Evolutionary conservation across 1,140 invertebrate species (phyloP), one percentile per base, ranked within the genome.

Genomic region (Drosophila serrata): DNA sequence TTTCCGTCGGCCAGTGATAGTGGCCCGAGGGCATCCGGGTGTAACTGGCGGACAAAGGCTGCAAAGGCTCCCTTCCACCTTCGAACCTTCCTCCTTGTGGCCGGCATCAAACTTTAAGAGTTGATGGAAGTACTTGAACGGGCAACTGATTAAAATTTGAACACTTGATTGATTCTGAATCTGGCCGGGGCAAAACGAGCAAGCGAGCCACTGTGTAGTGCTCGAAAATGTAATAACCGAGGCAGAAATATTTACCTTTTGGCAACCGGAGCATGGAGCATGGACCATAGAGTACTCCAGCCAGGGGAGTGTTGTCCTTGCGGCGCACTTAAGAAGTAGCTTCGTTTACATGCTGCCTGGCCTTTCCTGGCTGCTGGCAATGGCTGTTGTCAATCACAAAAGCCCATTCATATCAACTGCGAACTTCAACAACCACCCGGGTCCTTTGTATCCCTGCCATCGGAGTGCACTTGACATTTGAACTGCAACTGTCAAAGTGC

Each of bases 241-340:
- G 74, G 85, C 67, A 81, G 84, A 88, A 90, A 84, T 84, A 84
- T 87, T 88, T 87, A 84, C 84, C 84, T 82, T 84, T 80, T 86
- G 82, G 61, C 45, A 86, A 86, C 82, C 82, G 64, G 82, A 85
- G 58, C 75, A 51, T 60, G 22, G 48, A 35, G 48, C 46, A 3
- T 56, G 49, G 79, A 60, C 35, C 56, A 37, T 53, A 46, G 46
- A 68, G 82, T 69, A 70, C 78, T 81, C 49, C 61, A 77, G 55
- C 62, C 40, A 35, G 45, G 22, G 43, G 56, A 61, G 42, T 72
- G 68, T 69, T 72, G 68, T 72, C 68, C 64, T 72, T 73, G 73
- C 62, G 48, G 62, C 58, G 46, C 70, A 57, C 73, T 73, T 39
- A 48, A 53, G 63, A 58, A 53, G 64, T 62, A 84, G 76, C 76